These are phyloP conservation scores for Brachymystax lenok DNA, from an alignment of 2,797 vertebrate species.

Conservation along the genomic window DNA sequence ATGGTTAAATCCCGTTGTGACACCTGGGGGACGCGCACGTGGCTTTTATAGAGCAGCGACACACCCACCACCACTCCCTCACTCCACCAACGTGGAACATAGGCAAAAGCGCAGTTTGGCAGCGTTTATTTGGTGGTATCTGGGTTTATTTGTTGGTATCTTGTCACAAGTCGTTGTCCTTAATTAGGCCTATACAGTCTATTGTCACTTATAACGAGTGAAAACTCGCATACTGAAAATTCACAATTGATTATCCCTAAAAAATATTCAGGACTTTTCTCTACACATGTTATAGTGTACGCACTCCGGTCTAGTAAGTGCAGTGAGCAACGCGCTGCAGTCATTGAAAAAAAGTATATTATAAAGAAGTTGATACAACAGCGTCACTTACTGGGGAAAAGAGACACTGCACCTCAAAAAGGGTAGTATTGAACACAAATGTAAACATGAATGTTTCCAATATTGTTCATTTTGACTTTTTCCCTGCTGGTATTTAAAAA, in stretches of 20 bases:
- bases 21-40: slow-evolving; percentile 25
- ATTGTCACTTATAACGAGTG: too few species aligned
- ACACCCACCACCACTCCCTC: slow-evolving; percentile 14
- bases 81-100: not conserved
- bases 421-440: not conserved
- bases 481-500: not conserved
- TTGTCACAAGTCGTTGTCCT: too few species aligned
- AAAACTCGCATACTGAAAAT: not conserved
- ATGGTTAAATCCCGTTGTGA: slow-evolving; percentile 20
- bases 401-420: not conserved
- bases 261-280: not conserved
- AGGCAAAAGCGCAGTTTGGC: not conserved
- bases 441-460: not conserved
- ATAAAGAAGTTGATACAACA: slow-evolving; percentile 27
- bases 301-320: not conserved
- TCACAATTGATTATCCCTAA: not conserved
- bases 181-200: too few species aligned
- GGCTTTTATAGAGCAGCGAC: slow-evolving; percentile 44
- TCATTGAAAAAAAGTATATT: not conserved
- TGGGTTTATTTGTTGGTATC: too few species aligned
- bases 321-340: not conserved
- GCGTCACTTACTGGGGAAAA: slow-evolving; percentile 30
- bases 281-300: not conserved
- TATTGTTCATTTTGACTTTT: not conserved
- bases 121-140: too few species aligned